phyloP scores from a whole-genome alignment of 1,140 invertebrate species.

The Steinernema feltiae region DNA sequence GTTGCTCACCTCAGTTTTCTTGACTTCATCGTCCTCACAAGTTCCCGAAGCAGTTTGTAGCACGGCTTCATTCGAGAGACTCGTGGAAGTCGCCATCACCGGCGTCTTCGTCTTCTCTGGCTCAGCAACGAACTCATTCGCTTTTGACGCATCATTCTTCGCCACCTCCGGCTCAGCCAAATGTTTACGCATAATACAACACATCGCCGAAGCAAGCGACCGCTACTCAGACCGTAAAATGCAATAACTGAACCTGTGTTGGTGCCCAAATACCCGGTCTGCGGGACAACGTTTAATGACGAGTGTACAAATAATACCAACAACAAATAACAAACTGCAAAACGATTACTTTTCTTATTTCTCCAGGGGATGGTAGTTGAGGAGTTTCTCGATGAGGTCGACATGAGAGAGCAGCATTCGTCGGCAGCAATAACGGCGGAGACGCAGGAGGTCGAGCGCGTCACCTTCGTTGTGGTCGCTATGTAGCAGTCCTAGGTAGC shows the following conservation, averaged over 20 bases:
- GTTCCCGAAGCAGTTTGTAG: neutral
- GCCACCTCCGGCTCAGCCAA: no score
- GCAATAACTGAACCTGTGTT: neutral
- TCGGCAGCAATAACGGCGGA: slow-evolving; percentile 77
- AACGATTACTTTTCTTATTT: slow-evolving; percentile 63
- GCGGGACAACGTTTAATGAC: neutral
- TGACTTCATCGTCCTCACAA: neutral
- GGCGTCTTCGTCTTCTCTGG: neutral
- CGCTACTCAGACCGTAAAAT: neutral
- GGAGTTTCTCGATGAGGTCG: slow-evolving; percentile 94
- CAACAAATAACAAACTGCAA: neutral
- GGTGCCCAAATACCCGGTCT: neutral
- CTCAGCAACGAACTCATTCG: neutral
- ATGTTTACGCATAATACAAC: neutral
- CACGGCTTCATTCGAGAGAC: neutral
- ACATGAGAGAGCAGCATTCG: slow-evolving; percentile 97
- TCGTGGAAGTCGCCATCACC: no score
- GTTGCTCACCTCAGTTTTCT: no score
- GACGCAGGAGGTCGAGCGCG: slow-evolving; percentile 88
- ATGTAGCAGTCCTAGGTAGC: slow-evolving; percentile 89
- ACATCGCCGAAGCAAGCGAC: neutral
- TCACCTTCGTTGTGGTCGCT: slow-evolving; percentile 85
- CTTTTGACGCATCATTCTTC: neutral
- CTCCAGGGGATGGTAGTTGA: slow-evolving; percentile 94
- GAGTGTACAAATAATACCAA: neutral